Evolutionary conservation across 2,113 vertebrate species (phyloP).

Genomic region (Holacanthus passer): DNA sequence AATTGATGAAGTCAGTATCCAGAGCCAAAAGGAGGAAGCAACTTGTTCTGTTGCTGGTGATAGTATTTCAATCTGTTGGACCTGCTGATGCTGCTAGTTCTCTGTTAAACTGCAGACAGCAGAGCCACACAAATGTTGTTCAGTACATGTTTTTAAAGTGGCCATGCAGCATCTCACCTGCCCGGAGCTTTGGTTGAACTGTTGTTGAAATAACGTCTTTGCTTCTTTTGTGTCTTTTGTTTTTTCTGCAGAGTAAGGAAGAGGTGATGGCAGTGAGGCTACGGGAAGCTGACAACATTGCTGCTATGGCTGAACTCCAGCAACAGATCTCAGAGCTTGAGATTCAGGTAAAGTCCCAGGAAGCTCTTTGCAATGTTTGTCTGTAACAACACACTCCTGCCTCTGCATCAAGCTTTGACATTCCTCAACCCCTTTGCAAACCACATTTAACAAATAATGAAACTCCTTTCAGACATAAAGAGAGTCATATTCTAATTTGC

Average conservation of each 20-base stretch:
- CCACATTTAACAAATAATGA: background rate
- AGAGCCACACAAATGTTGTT: background rate
- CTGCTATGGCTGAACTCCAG: slow-evolving; percentile 95
- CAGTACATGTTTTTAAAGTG: background rate
- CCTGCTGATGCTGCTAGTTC: background rate
- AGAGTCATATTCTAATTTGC: background rate
- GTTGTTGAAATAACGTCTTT: background rate
- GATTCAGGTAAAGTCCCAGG: slow-evolving; percentile 90
- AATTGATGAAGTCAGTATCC: slow-evolving; percentile 20
- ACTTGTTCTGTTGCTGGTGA: slow-evolving; percentile 37
- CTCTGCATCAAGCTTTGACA: background rate
- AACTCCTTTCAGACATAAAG: slow-evolving; percentile 1
- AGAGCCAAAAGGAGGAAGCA: slow-evolving; percentile 42
- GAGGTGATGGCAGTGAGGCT: slow-evolving; percentile 98
- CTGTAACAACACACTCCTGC: background rate
- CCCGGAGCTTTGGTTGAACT: too few species aligned
- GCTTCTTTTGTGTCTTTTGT: background rate
- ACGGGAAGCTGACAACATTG: slow-evolving; percentile 96
- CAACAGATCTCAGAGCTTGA: slow-evolving; percentile 98
- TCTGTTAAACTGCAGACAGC: slow-evolving; percentile 1
- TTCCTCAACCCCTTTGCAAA: slow-evolving; percentile 37
- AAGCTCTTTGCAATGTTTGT: background rate
- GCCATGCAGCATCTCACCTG: background rate
- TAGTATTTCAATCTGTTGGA: background rate
- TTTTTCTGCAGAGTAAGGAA: slow-evolving; percentile 91